Evolutionary conservation across 2,797 vertebrate genomes (phyloP).

Genomic region (Acrossocheilus wenchowensis): DNA sequence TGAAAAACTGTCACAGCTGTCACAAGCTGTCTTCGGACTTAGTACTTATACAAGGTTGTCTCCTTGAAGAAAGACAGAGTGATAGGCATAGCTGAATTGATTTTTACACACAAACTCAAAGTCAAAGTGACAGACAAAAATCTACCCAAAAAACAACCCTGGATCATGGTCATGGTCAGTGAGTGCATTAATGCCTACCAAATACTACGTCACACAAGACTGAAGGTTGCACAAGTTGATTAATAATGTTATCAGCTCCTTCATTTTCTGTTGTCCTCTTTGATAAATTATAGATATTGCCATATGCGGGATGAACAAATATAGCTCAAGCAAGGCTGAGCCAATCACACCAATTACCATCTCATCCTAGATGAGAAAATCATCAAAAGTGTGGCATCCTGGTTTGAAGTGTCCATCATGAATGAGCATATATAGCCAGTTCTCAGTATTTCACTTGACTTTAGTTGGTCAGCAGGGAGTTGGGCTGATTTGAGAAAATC

Average conservation of each 20-base stretch:
- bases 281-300: conserved; percentile 48
- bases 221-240: conserved; percentile 18
- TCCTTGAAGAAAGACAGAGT: conserved; percentile 39
- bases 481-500: conserved; percentile 17
- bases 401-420: conserved; percentile 30
- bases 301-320: conserved; percentile 39
- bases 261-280: conserved; percentile 42
- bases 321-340: conserved; percentile 30
- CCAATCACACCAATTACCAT: conserved; percentile 45
- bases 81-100: conserved; percentile 20
- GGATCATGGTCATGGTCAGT: conserved; percentile 1
- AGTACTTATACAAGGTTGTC: conserved; percentile 30
- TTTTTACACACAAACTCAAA: conserved; percentile 22
- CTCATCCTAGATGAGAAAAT: conserved; percentile 37
- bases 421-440: not conserved
- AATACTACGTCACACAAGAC: conserved; percentile 1
- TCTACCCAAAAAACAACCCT: not conserved
- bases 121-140: conserved; percentile 32
- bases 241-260: conserved; percentile 47
- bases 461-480: conserved; percentile 9
- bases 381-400: conserved; percentile 14
- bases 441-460: not conserved
- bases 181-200: not conserved
- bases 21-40: conserved; percentile 64
- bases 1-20: conserved; percentile 56